These are phyloP conservation scores for Pangasius djambal DNA, from an alignment of 2,797 vertebrate species.

Conservation along the genomic window DNA sequence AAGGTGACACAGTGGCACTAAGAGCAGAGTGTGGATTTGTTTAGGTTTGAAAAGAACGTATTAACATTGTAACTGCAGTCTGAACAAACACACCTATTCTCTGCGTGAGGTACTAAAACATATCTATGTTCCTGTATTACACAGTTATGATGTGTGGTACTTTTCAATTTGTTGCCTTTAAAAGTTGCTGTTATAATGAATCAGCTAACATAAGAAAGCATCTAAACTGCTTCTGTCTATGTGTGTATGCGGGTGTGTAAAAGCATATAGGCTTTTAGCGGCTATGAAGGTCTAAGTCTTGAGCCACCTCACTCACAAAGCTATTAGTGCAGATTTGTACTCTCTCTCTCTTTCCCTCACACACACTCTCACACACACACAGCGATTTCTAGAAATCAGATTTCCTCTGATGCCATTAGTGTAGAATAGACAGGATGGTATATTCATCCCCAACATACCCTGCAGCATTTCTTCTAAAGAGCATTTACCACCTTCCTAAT, in stretches of 20 bases:
- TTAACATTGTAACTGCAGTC: not conserved
- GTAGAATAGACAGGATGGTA: constrained; percentile 65
- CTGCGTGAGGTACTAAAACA: not conserved
- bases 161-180: constrained; percentile 3
- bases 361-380: constrained; percentile 6
- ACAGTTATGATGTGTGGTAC: not conserved
- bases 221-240: constrained; percentile 6
- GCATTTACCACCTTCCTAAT: constrained; percentile 57
- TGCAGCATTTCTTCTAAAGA: constrained; percentile 66
- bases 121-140: not conserved
- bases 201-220: constrained; percentile 5
- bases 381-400: constrained; percentile 56
- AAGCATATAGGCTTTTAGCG: constrained; percentile 40
- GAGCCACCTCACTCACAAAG: constrained; percentile 53
- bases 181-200: constrained; percentile 13
- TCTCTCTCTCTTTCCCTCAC: constrained; percentile 24
- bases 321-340: constrained; percentile 52
- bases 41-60: not conserved
- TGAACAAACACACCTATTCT: not conserved
- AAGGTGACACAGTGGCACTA: not conserved
- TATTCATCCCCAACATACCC: constrained; percentile 59
- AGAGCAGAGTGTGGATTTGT: not conserved
- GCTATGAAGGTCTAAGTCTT: constrained; percentile 43
- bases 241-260: constrained; percentile 26
- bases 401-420: constrained; percentile 71